Conservation (phyloP, 2,797 vertebrate genomes). For the Todus mexicanus region DNA sequence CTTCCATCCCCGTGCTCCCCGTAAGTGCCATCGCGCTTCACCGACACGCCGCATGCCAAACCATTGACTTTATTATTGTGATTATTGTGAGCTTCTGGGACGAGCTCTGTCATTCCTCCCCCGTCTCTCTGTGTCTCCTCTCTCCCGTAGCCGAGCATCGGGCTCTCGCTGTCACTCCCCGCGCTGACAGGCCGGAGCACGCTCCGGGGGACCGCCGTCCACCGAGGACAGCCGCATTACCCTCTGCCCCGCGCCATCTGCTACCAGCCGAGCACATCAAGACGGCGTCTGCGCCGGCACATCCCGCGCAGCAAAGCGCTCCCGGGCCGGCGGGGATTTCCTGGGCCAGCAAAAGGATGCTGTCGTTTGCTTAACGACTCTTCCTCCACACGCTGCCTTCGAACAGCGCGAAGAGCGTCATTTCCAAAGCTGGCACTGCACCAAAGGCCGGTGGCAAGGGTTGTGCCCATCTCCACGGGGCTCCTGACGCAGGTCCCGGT, state of each 20-base stretch:
- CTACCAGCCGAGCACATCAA: conserved; percentile 14
- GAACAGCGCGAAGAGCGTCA: not conserved
- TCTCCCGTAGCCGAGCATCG: not conserved
- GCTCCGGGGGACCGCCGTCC: not conserved
- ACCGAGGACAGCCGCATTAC: conserved; percentile 7
- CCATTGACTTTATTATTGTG: accelerated
- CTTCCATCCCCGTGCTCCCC: not conserved
- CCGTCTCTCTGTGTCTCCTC: not conserved
- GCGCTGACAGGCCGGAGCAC: not conserved
- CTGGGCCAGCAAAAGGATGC: not conserved
- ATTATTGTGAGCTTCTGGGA: not conserved
- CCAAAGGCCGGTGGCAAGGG: not conserved
- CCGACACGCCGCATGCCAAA: accelerated
- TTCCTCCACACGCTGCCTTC: not conserved
- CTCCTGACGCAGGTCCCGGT: no score
- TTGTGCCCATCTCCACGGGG: accelerated
- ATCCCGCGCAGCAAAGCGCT: no score
- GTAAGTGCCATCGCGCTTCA: accelerated
- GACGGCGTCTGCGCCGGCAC: not conserved
- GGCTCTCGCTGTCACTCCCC: conserved; percentile 10
- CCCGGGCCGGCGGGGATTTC: not conserved
- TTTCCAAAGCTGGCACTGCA: not conserved
- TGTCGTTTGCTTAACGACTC: not conserved
- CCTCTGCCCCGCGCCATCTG: conserved; percentile 57
- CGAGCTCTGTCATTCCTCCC: not conserved